A percentile compares a stretch with the other conserved stretches of the same genome.
Evolutionary conservation across 1,140 invertebrate genomes (phyloP).

Genomic region (Fopius arisanus): DNA sequence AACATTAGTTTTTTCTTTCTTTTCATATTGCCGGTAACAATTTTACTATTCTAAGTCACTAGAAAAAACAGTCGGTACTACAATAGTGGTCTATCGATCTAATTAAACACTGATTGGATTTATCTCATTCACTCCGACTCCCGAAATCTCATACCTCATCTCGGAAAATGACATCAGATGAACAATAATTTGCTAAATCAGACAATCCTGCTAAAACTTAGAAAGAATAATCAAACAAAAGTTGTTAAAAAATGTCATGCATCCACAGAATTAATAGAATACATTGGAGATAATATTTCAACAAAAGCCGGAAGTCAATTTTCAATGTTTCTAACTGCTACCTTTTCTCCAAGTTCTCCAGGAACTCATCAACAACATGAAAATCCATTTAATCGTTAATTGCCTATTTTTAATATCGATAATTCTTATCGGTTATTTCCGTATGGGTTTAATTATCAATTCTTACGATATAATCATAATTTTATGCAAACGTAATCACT

Average conservation of each 20-base stretch:
- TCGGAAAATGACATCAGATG: too few relatives aligned
- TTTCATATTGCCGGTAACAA: constrained; percentile 57
- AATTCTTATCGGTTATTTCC: neutral
- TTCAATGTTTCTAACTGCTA: neutral
- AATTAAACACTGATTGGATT: constrained; percentile 24
- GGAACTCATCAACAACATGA: neutral
- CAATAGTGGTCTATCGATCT: constrained; percentile 30
- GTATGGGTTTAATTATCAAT: neutral
- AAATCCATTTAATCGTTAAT: constrained; percentile 6
- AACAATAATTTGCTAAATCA: too few relatives aligned
- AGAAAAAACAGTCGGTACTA: constrained; percentile 57
- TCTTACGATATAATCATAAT: constrained; percentile 11
- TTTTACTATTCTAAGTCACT: constrained; percentile 46
- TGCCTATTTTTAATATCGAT: neutral
- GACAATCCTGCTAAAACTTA: too few relatives aligned
- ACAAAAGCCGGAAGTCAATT: neutral
- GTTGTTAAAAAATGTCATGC: too few relatives aligned
- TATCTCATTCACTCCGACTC: neutral
- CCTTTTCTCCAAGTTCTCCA: neutral
- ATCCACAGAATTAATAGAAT: neutral
- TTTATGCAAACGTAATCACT: constrained; percentile 25
- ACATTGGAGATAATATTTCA: too few relatives aligned
- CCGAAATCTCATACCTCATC: neutral
- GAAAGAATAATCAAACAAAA: too few relatives aligned
- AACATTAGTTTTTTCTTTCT: constrained; percentile 42